These are phyloP conservation scores for Halichoerus grypus DNA, from an alignment of 2,113 vertebrate genomes.

Conservation along the genomic window DNA sequence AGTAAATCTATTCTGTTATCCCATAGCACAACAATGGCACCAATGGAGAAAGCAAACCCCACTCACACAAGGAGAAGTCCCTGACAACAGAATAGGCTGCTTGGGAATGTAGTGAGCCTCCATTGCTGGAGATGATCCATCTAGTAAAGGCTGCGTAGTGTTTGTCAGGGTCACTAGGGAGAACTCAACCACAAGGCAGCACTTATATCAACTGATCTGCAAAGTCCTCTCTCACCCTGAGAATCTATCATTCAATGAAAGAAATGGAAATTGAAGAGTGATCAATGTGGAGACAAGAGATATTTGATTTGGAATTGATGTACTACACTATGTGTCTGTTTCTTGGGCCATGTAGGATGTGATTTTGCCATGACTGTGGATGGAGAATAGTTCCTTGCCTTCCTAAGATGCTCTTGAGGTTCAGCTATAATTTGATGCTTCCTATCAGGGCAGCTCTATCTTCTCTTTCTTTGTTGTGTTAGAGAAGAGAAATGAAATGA, in stretches of 20 bases:
- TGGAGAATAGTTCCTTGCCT: not conserved
- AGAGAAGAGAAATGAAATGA: constrained; percentile 7
- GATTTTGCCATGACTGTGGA: not conserved
- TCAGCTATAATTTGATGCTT: not conserved
- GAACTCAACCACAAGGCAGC: not conserved
- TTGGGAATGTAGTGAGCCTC: not conserved
- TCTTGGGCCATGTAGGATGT: not conserved
- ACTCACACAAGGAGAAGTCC: not conserved
- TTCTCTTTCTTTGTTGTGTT: not conserved
- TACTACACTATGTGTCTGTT: not conserved
- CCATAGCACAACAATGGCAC: not conserved
- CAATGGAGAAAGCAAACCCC: not conserved
- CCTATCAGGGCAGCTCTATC: not conserved
- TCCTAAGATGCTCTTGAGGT: not conserved
- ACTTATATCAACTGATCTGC: not conserved
- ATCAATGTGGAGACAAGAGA: not conserved
- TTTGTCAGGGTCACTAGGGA: not conserved
- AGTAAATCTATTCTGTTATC: not conserved
- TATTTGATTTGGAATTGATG: not conserved
- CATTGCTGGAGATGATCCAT: not conserved
- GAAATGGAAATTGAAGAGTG: not conserved
- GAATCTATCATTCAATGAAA: not conserved
- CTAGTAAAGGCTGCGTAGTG: not conserved
- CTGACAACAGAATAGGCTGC: not conserved
- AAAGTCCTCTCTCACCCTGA: not conserved